Conservation (phyloP, 1,140 invertebrate genomes). For the Aphis craccivora region DNA sequence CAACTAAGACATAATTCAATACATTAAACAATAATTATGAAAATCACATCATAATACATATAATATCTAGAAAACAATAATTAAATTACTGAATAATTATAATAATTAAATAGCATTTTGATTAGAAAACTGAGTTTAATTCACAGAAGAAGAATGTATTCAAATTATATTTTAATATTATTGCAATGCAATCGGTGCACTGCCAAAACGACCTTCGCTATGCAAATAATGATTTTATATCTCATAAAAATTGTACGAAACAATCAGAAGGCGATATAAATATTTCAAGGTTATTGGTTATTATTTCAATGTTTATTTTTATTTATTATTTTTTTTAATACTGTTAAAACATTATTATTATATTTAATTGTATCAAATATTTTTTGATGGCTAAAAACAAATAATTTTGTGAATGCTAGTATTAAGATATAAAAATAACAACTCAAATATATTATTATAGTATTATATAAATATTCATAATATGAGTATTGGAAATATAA, state of each 20-base stretch:
- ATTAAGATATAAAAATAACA: background rate
- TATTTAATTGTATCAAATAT: background rate
- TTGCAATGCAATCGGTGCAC: slow-evolving; percentile 29
- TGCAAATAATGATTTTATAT: slow-evolving; percentile 26
- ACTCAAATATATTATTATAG: background rate
- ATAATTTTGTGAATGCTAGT: background rate
- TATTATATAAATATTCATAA: background rate
- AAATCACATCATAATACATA: no score
- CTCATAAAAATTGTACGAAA: slow-evolving; percentile 3
- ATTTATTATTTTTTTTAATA: background rate
- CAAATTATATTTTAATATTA: background rate
- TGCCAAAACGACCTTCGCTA: slow-evolving; percentile 30
- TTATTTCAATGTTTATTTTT: background rate
- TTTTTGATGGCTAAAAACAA: background rate
- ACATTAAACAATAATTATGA: background rate
- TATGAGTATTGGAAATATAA: background rate
- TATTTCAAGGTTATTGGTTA: slow-evolving; percentile 28
- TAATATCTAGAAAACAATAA: background rate
- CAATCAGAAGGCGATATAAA: background rate
- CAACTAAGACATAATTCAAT: background rate
- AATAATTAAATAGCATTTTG: background rate
- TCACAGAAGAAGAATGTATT: background rate
- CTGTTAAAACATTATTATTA: slow-evolving; percentile 1
- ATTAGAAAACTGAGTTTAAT: background rate
- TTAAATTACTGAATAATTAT: background rate